Conservation (phyloP, 2,113 vertebrate genomes). For the Embiotoca jacksoni region DNA sequence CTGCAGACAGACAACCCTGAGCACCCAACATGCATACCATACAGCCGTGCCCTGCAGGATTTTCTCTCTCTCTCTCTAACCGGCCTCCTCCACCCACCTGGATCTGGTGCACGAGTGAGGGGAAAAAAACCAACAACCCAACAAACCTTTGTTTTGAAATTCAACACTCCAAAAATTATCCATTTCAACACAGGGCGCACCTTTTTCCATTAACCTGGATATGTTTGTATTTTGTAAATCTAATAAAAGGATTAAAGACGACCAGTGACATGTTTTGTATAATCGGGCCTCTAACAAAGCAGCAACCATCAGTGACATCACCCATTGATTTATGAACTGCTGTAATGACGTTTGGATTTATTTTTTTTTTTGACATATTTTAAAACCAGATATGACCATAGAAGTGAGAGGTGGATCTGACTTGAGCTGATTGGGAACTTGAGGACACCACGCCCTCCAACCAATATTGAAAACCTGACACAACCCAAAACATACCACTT, state of each 20-base stretch:
- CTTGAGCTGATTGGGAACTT: too few relatives aligned
- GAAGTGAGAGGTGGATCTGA: too few relatives aligned
- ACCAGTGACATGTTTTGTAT: conserved; percentile 16
- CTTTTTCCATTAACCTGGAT: conserved; percentile 19
- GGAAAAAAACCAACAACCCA: conserved; percentile 1
- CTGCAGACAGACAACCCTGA: conserved; percentile 62
- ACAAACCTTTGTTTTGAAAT: conserved; percentile 30
- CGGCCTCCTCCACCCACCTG: conserved; percentile 59
- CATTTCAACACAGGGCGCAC: conserved; percentile 26
- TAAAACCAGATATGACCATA: too few relatives aligned
- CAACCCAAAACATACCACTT: too few relatives aligned
- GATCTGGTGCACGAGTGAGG: not conserved
- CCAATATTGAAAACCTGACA: too few relatives aligned
- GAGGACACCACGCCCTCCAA: too few relatives aligned
- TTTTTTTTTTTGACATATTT: too few relatives aligned
- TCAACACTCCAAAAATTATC: conserved; percentile 17
- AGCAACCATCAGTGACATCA: too few relatives aligned
- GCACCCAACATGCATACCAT: conserved; percentile 51
- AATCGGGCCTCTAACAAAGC: not conserved
- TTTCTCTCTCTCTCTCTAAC: conserved; percentile 53
- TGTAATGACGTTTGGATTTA: too few relatives aligned
- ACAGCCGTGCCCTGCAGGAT: conserved; percentile 57
- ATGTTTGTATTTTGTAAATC: conserved; percentile 18
- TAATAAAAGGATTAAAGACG: conserved; percentile 25
- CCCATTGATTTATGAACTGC: too few relatives aligned